Conservation (phyloP, 1,140 invertebrate species). For the Druon quercuslanigerum region DNA sequence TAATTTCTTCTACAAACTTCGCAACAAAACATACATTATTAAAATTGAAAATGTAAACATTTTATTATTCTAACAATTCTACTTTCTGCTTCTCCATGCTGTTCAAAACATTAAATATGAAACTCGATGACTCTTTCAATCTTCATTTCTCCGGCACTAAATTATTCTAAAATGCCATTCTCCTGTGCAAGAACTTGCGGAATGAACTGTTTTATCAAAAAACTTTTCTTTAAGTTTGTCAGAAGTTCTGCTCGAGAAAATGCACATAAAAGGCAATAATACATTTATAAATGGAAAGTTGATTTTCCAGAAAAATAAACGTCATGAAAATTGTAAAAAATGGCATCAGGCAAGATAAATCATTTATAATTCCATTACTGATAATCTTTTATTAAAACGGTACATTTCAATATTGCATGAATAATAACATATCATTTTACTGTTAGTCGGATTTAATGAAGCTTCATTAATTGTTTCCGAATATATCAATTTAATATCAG, state of each 20-base stretch:
- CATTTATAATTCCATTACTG: not conserved
- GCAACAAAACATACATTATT: too few relatives aligned
- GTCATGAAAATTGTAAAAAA: not conserved
- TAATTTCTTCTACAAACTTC: too few relatives aligned
- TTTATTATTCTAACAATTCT: too few relatives aligned
- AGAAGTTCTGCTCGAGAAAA: not conserved
- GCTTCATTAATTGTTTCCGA: too few relatives aligned
- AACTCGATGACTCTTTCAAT: slow-evolving; percentile 22
- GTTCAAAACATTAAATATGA: not conserved
- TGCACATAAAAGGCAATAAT: slow-evolving; percentile 2
- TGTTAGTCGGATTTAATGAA: not conserved
- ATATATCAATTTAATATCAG: too few relatives aligned
- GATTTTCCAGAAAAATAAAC: not conserved
- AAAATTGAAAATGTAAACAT: too few relatives aligned
- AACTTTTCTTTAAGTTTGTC: not conserved
- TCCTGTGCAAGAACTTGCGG: not conserved
- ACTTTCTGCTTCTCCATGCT: not conserved
- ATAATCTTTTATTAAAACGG: not conserved
- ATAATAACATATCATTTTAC: not conserved
- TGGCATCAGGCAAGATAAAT: too few relatives aligned
- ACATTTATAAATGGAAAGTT: not conserved
- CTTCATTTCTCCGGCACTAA: slow-evolving; percentile 5
- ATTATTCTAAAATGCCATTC: slow-evolving; percentile 5
- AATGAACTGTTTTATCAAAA: slow-evolving; percentile 20
- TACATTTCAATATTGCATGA: not conserved